Conservation (phyloP, 2,888 invertebrate species). For the Rhaphigaster nebulosa region DNA sequence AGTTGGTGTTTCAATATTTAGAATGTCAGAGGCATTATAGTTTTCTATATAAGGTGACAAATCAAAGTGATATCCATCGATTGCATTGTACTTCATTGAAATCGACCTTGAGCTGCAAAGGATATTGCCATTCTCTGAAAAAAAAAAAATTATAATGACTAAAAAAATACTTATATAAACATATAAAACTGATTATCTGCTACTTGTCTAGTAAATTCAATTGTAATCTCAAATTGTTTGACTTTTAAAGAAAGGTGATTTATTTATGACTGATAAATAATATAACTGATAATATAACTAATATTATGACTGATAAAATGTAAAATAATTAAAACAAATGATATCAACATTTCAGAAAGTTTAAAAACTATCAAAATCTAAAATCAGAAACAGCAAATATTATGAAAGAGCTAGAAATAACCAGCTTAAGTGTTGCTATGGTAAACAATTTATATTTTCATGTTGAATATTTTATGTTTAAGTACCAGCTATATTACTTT, state of each 20-base stretch:
- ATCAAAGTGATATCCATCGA: conserved; percentile 35
- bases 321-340: too few species aligned
- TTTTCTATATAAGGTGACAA: conserved; percentile 52
- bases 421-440: neutral
- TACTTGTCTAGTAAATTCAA: neutral
- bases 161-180: neutral
- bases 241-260: neutral
- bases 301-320: neutral
- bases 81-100: conserved; percentile 28
- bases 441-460: neutral
- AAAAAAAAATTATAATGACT: neutral
- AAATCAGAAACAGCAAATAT: neutral
- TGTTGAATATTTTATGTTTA: neutral
- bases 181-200: neutral
- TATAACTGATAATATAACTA: neutral
- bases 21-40: conserved; percentile 49
- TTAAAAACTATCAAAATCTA: neutral
- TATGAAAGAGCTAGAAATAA: neutral
- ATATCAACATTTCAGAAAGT: neutral
- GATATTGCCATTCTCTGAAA: conserved; percentile 47
- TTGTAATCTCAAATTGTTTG: neutral
- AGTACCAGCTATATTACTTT: neutral
- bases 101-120: conserved; percentile 7
- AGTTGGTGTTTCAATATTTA: conserved; percentile 43
- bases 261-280: neutral